Evolutionary conservation across 2,797 vertebrate genomes (phyloP).

Genomic region (Acrossocheilus fasciatus): DNA sequence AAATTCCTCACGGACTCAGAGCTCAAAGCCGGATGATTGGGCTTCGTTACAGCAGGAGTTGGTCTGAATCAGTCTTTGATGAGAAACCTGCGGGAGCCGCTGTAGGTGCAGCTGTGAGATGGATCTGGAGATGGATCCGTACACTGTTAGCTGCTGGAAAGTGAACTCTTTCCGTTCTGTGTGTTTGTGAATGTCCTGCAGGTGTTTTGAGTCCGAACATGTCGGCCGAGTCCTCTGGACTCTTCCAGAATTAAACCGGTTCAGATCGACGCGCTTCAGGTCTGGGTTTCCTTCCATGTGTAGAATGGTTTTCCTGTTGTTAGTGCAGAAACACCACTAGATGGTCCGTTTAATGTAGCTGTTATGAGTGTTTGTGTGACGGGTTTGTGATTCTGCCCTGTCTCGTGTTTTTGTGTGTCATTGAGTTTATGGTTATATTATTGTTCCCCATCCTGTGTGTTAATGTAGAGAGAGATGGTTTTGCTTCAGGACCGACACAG

Average conservation of each 20-base stretch:
- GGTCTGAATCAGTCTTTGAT: conserved; percentile 74
- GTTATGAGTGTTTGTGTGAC: conserved; percentile 14
- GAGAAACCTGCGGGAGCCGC: conserved; percentile 58
- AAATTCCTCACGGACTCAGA: conserved; percentile 10
- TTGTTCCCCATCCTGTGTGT: neutral
- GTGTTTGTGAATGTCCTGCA: conserved; percentile 68
- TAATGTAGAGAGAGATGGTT: neutral
- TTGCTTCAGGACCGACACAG: neutral
- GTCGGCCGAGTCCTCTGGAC: conserved; percentile 80
- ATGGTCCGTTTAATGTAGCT: neutral
- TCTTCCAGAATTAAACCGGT: conserved; percentile 80
- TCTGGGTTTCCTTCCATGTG: conserved; percentile 55
- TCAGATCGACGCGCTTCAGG: conserved; percentile 73
- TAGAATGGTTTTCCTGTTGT: neutral
- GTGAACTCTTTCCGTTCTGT: neutral
- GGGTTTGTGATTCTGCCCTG: neutral
- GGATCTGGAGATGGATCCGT: neutral
- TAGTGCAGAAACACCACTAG: neutral
- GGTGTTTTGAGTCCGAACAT: conserved; percentile 80
- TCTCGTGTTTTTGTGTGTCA: conserved; percentile 53
- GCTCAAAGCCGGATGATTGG: conserved; percentile 44
- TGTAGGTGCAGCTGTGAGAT: neutral
- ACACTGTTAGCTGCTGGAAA: neutral
- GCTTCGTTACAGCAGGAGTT: conserved; percentile 63
- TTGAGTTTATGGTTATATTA: neutral